Evolutionary conservation across 2,888 invertebrate genomes (phyloP), one percentile per base, ranked within the genome.

Genomic region (Drosophila borealis): DNA sequence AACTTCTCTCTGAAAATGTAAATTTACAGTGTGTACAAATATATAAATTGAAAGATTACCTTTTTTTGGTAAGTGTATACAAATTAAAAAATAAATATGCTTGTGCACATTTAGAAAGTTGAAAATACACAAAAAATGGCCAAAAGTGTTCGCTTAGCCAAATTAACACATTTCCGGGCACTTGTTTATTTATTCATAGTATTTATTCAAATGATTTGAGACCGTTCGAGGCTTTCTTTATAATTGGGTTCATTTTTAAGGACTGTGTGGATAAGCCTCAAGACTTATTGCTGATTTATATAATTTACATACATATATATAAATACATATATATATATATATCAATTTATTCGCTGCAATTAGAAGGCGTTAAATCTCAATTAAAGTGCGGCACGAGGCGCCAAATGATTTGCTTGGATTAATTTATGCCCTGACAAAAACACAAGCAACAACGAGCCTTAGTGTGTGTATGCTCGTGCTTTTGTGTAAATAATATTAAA

Each of bases 401-500:
- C 17, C 37, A 78, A 73, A 65, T 78, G 41, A 56, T 69, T 69
- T 55, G 55, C 34, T 33, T 36, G 57, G 42, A 77, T 73, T 69
- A 69, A 69, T 69, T 78, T 78, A 59, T 45, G 46, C 25, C 19
- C 56, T 29, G 57, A 61, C 60, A 55, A 63, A 33, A 36, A 51
- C 29, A 8, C 29, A 29, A 29, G 29, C 29, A 49, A 41, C 59
- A 53, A 37, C 44, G 29, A 46, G 44, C 25, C 36, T 42, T n/a
- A 11, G 34, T 57, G 41, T 54, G 33, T 41, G 48, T 60, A 37
- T 70, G 56, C 61, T 44, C 49, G 46, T 48, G 14, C 25, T 42
- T 48, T 72, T 74, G 72, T 59, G 74, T 51, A 83, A 86, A 88
- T 80, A 63, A 75, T 88, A 85, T 85, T 83, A 80, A 83, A 85